Conservation (phyloP, 2,113 vertebrate genomes). For the Notothenia coriiceps region DNA sequence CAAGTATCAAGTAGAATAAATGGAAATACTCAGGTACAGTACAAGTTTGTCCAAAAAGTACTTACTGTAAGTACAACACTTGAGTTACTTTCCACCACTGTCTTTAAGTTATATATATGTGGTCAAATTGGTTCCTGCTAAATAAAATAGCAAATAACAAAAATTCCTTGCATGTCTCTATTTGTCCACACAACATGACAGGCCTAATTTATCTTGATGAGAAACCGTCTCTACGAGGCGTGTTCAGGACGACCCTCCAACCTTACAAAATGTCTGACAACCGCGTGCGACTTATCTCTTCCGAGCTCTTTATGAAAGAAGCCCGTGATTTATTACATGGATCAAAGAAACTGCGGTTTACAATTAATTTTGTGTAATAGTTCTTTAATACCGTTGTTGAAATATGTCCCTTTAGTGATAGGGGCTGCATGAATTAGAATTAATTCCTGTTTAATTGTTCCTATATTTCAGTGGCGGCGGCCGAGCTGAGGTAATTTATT, state of each 20-base stretch:
- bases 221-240: conserved; percentile 47
- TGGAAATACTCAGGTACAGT: no score
- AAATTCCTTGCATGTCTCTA: not conserved
- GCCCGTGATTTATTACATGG: conserved; percentile 83
- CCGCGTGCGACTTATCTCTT: conserved; percentile 70
- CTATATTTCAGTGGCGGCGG: conserved; percentile 86
- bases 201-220: conserved; percentile 67
- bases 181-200: conserved; percentile 30
- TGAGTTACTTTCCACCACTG: no score
- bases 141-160: conserved; percentile 55
- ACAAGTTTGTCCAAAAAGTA: no score
- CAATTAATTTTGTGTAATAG: conserved; percentile 88
- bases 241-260: conserved; percentile 52
- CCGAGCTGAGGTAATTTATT: conserved; percentile 86
- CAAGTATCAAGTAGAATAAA: no score
- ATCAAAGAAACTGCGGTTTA: conserved; percentile 78
- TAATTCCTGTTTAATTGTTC: conserved; percentile 94
- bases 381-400: conserved; percentile 84
- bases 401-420: conserved; percentile 89
- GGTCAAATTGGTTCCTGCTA: conserved; percentile 22
- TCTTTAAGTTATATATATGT: not conserved
- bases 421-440: conserved; percentile 90
- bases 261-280: conserved; percentile 69
- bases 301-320: conserved; percentile 79
- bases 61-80: no score